A percentile compares a stretch with the other conserved stretches of the same genome.
Evolutionary conservation across 2,113 vertebrate species (phyloP).

Genomic region (Pristiophorus japonicus): DNA sequence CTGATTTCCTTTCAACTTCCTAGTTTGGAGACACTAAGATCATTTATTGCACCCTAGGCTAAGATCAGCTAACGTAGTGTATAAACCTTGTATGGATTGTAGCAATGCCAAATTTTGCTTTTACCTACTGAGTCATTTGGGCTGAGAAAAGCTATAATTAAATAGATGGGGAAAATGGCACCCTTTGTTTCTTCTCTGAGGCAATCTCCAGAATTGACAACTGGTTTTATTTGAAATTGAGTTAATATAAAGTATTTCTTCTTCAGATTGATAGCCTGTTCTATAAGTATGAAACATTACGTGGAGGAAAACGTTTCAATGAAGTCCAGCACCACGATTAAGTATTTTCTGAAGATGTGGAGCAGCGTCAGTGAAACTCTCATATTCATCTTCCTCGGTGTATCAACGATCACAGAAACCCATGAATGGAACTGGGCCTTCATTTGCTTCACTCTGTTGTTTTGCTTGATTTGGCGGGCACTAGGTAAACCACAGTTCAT

Average conservation of each 20-base stretch:
- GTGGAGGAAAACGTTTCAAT: constrained; percentile 95
- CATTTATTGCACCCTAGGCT: not conserved
- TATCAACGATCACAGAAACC: constrained; percentile 85
- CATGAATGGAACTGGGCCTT: constrained; percentile 97
- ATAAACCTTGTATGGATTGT: not conserved
- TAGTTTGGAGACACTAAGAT: not conserved
- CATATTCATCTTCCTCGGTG: constrained; percentile 96
- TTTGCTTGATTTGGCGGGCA: constrained; percentile 83
- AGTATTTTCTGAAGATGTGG: constrained; percentile 92
- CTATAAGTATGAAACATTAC: constrained; percentile 95
- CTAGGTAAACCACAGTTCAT: constrained; percentile 62
- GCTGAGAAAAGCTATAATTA: not conserved
- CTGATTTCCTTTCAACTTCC: too few relatives aligned
- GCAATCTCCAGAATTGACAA: not conserved
- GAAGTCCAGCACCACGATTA: constrained; percentile 89
- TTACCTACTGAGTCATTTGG: not conserved
- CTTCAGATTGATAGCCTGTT: constrained; percentile 82
- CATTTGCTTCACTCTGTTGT: constrained; percentile 82
- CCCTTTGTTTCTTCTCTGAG: not conserved
- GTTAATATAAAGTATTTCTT: constrained; percentile 31
- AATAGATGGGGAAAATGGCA: not conserved
- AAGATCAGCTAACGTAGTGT: not conserved
- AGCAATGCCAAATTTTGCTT: not conserved
- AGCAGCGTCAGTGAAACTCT: constrained; percentile 90
- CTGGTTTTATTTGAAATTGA: not conserved